Conservation (phyloP, 2,797 vertebrate species). For the Antrozous pallidus region DNA sequence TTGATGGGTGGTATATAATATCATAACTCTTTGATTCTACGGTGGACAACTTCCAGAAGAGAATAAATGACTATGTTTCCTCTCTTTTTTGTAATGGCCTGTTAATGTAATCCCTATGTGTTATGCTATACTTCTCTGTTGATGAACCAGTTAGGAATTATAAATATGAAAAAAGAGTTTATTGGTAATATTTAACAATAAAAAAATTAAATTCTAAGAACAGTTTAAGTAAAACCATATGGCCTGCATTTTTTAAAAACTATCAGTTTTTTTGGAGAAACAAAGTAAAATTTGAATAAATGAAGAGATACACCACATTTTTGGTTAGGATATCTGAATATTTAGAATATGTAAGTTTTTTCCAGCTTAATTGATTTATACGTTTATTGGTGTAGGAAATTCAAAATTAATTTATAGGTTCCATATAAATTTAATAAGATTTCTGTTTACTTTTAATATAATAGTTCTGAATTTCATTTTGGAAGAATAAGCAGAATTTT, state of each 20-base stretch:
- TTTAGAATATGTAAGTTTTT: background rate
- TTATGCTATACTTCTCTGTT: slow-evolving; percentile 9
- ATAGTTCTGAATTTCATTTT: background rate
- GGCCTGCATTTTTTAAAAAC: background rate
- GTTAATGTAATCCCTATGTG: background rate
- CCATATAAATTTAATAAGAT: background rate
- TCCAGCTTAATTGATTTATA: background rate
- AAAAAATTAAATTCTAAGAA: slow-evolving; percentile 6
- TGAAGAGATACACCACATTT: background rate
- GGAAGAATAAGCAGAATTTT: background rate
- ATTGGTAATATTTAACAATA: background rate
- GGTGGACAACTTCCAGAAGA: background rate
- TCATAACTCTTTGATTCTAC: slow-evolving; percentile 53
- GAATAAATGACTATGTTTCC: slow-evolving; percentile 46
- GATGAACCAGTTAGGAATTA: background rate
- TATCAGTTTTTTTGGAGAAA: background rate
- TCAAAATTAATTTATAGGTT: background rate
- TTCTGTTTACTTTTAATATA: background rate
- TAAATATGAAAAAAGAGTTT: background rate
- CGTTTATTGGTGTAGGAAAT: background rate
- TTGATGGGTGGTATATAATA: slow-evolving; percentile 39
- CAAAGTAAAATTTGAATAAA: slow-evolving; percentile 5
- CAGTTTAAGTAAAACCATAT: background rate
- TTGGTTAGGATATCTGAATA: background rate
- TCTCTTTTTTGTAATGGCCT: slow-evolving; percentile 22